These are phyloP conservation scores for Agelaius phoeniceus DNA, from an alignment of 2,113 vertebrate species.

Conservation along the genomic window DNA sequence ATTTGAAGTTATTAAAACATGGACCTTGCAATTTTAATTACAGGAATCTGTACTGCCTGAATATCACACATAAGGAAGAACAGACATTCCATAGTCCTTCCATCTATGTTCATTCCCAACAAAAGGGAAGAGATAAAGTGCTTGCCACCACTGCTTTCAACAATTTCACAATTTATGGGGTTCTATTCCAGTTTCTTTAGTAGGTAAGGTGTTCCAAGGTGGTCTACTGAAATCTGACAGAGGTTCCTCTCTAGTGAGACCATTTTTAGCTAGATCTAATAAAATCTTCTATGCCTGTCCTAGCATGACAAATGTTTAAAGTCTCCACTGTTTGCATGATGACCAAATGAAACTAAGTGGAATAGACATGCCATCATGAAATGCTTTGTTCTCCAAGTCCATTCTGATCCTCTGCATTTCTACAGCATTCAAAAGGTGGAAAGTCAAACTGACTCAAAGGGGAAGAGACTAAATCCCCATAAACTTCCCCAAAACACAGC, in stretches of 20 bases:
- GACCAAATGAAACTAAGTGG: not conserved
- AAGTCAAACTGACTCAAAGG: not conserved
- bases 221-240: not conserved
- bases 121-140: not conserved
- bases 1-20: not conserved
- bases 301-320: not conserved
- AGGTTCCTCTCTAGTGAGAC: not conserved
- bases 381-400: not conserved
- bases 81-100: not conserved
- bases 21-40: not conserved
- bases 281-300: not conserved
- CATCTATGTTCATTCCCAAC: not conserved
- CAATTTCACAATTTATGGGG: not conserved
- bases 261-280: not conserved
- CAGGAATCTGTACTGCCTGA: not conserved
- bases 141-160: not conserved
- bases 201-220: not conserved
- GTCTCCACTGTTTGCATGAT: not conserved
- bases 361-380: not conserved
- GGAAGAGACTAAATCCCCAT: not conserved
- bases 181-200: not conserved
- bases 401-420: not conserved
- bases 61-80: not conserved
- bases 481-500: not conserved
- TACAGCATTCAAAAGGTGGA: not conserved